Conservation (phyloP, 2,113 vertebrate genomes). For the Pao palembangensis region DNA sequence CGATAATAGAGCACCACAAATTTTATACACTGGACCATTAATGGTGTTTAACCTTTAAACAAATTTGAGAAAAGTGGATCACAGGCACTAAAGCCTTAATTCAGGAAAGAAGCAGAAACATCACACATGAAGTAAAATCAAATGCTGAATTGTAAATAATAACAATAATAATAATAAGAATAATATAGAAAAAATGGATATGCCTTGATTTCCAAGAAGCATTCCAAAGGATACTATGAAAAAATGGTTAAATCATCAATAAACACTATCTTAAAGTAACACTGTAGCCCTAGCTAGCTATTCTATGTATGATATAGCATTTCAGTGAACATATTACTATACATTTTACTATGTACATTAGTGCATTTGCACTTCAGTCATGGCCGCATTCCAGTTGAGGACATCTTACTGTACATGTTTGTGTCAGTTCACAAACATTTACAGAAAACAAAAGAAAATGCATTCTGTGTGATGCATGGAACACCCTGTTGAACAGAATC, state of each 20-base stretch:
- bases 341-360: conserved; percentile 11
- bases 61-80: too few species aligned
- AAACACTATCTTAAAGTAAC: conserved; percentile 1
- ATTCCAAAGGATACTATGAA: background rate
- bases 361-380: background rate
- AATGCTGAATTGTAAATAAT: too few species aligned
- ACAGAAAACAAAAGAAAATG: background rate
- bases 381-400: background rate
- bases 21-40: too few species aligned
- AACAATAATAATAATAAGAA: too few species aligned
- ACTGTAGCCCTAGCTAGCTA: conserved; percentile 7
- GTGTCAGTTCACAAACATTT: background rate
- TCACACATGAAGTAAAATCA: too few species aligned
- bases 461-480: too few species aligned
- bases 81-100: too few species aligned
- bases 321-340: background rate
- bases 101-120: too few species aligned
- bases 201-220: background rate
- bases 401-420: background rate
- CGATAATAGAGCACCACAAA: too few species aligned
- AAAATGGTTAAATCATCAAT: background rate
- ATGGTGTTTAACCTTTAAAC: too few species aligned
- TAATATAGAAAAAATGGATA: background rate
- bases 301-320: conserved; percentile 11
- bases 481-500: too few species aligned